These are phyloP conservation scores for Ceratina calcarata DNA, from an alignment of 1,140 invertebrate genomes.

Conservation along the genomic window DNA sequence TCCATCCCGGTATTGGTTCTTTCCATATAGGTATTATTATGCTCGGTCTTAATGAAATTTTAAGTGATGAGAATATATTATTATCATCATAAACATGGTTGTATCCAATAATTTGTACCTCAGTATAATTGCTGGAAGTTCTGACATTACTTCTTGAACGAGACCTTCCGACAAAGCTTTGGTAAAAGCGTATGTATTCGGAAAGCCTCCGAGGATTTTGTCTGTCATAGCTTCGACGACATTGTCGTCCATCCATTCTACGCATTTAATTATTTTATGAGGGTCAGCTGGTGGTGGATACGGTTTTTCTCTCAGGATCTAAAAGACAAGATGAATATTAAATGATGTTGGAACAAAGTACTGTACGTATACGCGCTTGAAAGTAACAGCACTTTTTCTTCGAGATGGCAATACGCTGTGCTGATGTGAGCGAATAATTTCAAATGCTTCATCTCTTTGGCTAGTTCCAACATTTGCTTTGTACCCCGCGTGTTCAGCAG, in stretches of 20 bases:
- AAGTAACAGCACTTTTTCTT: slow-evolving; percentile 75
- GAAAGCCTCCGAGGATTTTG: slow-evolving; percentile 89
- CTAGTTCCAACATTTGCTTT: slow-evolving; percentile 87
- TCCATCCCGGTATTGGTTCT: slow-evolving; percentile 93
- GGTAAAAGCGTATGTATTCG: slow-evolving; percentile 96
- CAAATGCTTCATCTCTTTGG: slow-evolving; percentile 87
- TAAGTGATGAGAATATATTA: not conserved
- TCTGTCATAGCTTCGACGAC: slow-evolving; percentile 87
- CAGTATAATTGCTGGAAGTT: slow-evolving; percentile 92
- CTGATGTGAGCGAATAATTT: slow-evolving; percentile 83
- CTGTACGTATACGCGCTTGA: not conserved
- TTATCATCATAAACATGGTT: not conserved
- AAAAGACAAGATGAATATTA: slow-evolving; percentile 3
- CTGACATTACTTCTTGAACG: slow-evolving; percentile 86
- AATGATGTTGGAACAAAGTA: not conserved
- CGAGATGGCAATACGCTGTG: slow-evolving; percentile 84
- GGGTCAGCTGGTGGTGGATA: slow-evolving; percentile 94
- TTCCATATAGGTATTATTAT: slow-evolving; percentile 90
- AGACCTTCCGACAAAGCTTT: slow-evolving; percentile 93
- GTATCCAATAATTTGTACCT: slow-evolving; percentile 80
- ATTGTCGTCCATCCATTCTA: slow-evolving; percentile 93
- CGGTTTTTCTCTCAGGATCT: slow-evolving; percentile 85
- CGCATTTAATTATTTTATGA: slow-evolving; percentile 91
- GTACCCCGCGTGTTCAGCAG: slow-evolving; percentile 89
- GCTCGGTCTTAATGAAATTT: slow-evolving; percentile 69